phyloP scores from a whole-genome alignment of 2,797 vertebrate species.

The Prunella strophiata region DNA sequence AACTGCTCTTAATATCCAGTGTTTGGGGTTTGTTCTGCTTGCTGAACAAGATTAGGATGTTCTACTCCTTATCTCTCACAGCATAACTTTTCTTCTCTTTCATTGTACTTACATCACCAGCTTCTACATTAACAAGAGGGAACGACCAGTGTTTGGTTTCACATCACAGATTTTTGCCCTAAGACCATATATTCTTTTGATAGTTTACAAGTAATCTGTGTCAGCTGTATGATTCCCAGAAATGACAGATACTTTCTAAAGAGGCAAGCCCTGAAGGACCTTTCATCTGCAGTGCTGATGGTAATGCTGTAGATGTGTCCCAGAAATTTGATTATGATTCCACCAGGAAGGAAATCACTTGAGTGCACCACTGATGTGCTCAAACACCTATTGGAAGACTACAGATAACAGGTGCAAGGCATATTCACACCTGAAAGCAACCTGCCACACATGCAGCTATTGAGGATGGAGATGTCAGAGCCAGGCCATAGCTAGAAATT shows the following conservation, averaged over 20 bases:
- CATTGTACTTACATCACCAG: not conserved
- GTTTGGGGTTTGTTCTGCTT: not conserved
- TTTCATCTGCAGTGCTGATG: not conserved
- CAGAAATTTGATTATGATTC: not conserved
- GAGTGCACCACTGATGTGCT: not conserved
- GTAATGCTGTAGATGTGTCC: not conserved
- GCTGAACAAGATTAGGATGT: not conserved
- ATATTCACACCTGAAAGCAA: not conserved
- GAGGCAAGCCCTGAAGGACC: not conserved
- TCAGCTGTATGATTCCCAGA: not conserved
- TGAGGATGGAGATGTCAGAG: not conserved
- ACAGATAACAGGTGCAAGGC: not conserved
- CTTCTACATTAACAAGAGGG: not conserved
- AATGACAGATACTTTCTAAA: not conserved
- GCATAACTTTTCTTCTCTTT: not conserved
- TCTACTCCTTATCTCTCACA: not conserved
- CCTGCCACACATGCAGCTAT: not conserved
- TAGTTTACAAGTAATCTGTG: not conserved
- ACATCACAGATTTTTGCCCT: not conserved
- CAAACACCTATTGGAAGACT: not conserved
- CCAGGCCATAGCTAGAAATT: not conserved
- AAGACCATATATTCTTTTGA: not conserved
- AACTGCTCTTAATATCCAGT: not conserved
- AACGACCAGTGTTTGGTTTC: not conserved
- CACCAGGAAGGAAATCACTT: not conserved